phyloP scores from a whole-genome alignment of 2,797 vertebrate genomes.

The Malurus leucopterus region DNA sequence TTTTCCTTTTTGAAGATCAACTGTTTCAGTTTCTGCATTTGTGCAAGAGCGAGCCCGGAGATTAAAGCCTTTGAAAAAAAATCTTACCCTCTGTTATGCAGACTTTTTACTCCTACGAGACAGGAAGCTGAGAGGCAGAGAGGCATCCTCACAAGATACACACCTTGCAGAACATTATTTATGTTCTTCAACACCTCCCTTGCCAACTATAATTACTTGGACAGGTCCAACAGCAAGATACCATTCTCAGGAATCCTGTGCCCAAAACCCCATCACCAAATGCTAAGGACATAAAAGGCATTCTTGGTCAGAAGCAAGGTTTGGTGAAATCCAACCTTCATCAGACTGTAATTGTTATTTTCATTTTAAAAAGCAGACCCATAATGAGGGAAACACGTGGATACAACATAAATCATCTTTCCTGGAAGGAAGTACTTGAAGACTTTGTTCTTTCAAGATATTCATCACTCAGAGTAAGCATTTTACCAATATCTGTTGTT shows the following conservation, averaged over 20 bases:
- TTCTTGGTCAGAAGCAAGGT: not conserved
- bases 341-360: not conserved
- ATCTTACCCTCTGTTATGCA: not conserved
- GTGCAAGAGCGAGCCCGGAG: not conserved
- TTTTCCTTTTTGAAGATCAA: not conserved
- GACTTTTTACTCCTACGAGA: slow-evolving; percentile 1
- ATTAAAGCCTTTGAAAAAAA: not conserved
- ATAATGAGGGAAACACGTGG: accelerated
- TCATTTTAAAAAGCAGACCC: not conserved
- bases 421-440: not conserved
- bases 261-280: not conserved
- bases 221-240: not conserved
- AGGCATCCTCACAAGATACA: not conserved
- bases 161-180: not conserved
- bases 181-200: not conserved
- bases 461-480: not conserved
- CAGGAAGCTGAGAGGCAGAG: slow-evolving; percentile 5
- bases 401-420: not conserved
- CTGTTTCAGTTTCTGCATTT: not conserved
- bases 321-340: not conserved
- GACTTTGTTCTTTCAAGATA: not conserved
- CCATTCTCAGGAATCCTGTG: not conserved
- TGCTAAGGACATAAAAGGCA: not conserved
- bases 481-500: not conserved
- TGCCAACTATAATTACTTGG: not conserved